Evolutionary conservation across 2,113 vertebrate species (phyloP).

Genomic region (Myxocyprinus asiaticus): DNA sequence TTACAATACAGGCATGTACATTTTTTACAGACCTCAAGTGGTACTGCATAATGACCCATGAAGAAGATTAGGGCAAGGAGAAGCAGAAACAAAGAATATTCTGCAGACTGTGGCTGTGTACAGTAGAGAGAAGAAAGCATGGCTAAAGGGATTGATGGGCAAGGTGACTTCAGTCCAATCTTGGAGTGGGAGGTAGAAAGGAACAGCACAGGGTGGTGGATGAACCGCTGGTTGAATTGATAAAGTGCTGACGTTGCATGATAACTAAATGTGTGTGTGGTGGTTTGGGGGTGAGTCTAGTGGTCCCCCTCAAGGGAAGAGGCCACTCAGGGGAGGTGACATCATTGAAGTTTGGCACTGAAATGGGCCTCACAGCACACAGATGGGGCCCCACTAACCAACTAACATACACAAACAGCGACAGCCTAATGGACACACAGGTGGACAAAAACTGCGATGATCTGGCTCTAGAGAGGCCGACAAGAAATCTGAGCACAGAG

Average conservation of each 20-base stretch:
- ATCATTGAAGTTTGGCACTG: conserved; percentile 30
- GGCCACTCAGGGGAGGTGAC: conserved; percentile 27
- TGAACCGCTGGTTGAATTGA: conserved; percentile 41
- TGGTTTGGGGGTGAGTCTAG: background rate
- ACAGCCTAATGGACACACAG: conserved; percentile 40
- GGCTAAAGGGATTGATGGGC: too few species aligned
- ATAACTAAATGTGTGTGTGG: background rate
- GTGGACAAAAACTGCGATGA: conserved; percentile 46
- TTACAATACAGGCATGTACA: too few species aligned
- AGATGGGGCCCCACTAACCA: conserved; percentile 27
- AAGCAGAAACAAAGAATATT: too few species aligned
- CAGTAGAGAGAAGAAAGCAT: too few species aligned
- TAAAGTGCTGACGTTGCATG: conserved; percentile 13
- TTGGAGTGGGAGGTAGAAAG: background rate
- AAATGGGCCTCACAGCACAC: conserved; percentile 25
- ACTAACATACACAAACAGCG: conserved; percentile 18
- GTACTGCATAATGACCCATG: too few species aligned
- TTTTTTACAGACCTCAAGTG: too few species aligned
- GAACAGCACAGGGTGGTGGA: conserved; percentile 4
- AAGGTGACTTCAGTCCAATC: background rate
- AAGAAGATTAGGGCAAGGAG: too few species aligned
- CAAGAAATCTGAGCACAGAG: conserved; percentile 21
- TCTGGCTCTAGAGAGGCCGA: conserved; percentile 16
- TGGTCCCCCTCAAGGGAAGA: conserved; percentile 14
- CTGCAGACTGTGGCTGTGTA: too few species aligned